These are phyloP conservation scores for Candidula unifasciata DNA, from an alignment of 2,888 invertebrate species.

Conservation along the genomic window DNA sequence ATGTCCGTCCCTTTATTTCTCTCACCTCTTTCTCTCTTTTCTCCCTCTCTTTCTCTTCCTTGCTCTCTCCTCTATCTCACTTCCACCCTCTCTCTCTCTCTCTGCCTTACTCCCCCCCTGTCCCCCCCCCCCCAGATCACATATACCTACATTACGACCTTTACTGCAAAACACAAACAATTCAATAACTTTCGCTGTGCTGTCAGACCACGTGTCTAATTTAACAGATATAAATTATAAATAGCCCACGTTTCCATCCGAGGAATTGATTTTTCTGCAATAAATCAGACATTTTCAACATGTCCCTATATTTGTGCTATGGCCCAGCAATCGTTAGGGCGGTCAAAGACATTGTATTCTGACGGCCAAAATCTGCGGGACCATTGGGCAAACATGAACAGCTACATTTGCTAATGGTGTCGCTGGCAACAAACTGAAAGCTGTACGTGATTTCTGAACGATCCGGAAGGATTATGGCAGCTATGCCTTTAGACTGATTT, in stretches of 20 bases:
- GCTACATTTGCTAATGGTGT: not conserved
- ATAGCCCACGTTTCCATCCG: not conserved
- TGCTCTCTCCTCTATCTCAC: too few species aligned
- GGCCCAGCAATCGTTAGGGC: not conserved
- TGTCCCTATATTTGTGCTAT: not conserved
- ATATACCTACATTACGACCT: too few species aligned
- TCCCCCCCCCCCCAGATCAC: too few species aligned
- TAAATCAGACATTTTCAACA: not conserved
- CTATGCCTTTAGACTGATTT: not conserved
- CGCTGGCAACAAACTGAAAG: not conserved
- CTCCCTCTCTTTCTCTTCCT: too few species aligned
- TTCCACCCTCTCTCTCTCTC: too few species aligned
- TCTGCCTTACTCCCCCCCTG: too few species aligned
- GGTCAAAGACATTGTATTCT: not conserved
- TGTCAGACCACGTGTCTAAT: not conserved
- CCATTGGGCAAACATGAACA: not conserved
- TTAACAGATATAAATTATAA: constrained; percentile 3
- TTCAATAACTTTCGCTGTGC: not conserved
- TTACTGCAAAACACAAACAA: too few species aligned
- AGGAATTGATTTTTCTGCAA: not conserved
- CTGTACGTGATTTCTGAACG: not conserved
- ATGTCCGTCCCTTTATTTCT: too few species aligned
- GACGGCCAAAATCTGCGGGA: not conserved
- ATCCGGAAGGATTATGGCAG: not conserved
- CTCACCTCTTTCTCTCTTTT: too few species aligned